Evolutionary conservation across 2,113 vertebrate genomes (phyloP).

Genomic region (Ranitomeya variabilis): DNA sequence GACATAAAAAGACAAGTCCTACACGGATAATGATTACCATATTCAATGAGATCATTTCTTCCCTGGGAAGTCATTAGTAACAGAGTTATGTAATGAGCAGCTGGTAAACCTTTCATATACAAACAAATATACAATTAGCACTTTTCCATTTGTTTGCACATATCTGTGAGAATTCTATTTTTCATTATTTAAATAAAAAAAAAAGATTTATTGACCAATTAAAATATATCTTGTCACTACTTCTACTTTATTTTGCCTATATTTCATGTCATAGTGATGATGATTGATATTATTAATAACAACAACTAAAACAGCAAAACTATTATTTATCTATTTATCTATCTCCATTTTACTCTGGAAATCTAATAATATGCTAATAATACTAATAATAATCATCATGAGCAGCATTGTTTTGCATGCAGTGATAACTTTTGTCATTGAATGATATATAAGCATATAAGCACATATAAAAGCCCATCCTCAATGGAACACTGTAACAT

Average conservation of each 20-base stretch:
- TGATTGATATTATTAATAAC: not conserved
- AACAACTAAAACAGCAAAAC: not conserved
- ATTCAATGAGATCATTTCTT: constrained; percentile 18
- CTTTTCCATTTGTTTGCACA: not conserved
- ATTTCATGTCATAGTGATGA: not conserved
- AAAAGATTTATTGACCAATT: not conserved
- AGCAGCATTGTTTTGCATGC: not conserved
- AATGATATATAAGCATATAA: not conserved
- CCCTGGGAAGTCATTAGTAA: not conserved
- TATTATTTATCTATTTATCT: not conserved
- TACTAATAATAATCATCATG: not conserved
- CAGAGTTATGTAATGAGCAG: constrained; percentile 5
- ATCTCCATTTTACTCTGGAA: not conserved
- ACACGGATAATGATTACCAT: not conserved
- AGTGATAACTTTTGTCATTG: not conserved
- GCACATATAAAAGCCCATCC: not conserved
- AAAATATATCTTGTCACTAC: not conserved
- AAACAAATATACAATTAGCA: constrained; percentile 22
- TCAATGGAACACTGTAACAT: not conserved
- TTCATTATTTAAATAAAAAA: not conserved
- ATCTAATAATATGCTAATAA: not conserved
- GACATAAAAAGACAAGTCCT: not conserved
- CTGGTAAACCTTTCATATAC: constrained; percentile 1
- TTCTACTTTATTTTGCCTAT: not conserved
- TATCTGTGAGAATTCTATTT: not conserved